phyloP scores from a whole-genome alignment of 53 echinoderm and acorn worm species.

The Antedon mediterranea region DNA sequence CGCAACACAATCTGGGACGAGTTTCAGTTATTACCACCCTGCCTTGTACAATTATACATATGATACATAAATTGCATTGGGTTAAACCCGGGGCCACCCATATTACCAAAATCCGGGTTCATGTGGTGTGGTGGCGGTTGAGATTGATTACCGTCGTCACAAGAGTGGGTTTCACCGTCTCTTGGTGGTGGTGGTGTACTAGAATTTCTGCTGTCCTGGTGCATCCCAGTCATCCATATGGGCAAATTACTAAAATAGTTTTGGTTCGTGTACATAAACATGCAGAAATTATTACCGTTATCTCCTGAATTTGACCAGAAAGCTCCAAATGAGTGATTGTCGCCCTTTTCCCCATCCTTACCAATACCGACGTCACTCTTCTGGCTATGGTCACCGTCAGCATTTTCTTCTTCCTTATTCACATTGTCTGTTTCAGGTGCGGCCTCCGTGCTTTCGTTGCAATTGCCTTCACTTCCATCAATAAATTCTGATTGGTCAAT shows the following conservation, averaged over 20 bases:
- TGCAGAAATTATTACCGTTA: background rate
- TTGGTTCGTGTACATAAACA: background rate
- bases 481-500: background rate
- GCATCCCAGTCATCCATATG: background rate
- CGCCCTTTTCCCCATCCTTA: no score
- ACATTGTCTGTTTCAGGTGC: no score
- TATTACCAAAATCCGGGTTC: background rate
- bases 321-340: background rate
- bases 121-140: background rate
- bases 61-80: background rate
- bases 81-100: background rate
- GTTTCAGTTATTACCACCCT: background rate
- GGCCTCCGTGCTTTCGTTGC: no score
- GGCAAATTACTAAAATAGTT: background rate
- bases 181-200: no score
- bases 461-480: no score
- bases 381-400: no score
- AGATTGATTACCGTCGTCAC: background rate
- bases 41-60: background rate
- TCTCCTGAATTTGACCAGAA: background rate
- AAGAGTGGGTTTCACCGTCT: background rate
- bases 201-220: background rate
- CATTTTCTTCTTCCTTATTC: no score
- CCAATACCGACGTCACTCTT: no score
- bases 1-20: background rate